Evolutionary conservation across 2,797 vertebrate genomes (phyloP).

Genomic region (Tolypeutes matacus): DNA sequence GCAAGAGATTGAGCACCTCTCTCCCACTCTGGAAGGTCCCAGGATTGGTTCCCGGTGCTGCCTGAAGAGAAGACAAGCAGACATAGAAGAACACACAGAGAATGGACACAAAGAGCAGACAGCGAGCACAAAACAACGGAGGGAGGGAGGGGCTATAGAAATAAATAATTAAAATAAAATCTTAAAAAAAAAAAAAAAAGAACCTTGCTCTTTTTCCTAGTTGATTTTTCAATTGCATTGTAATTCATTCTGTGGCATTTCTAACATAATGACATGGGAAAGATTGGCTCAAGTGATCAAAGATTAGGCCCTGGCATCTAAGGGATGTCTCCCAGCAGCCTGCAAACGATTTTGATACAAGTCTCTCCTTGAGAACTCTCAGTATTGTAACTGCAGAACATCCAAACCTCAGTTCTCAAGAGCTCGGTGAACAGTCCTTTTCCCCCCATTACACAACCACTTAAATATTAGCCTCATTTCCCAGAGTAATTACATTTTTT

Average conservation of each 20-base stretch:
- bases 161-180: too few species aligned
- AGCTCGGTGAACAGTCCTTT: neutral
- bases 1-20: too few species aligned
- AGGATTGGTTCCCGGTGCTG: too few species aligned
- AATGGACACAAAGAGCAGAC: too few species aligned
- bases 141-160: too few species aligned
- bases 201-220: neutral
- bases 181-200: too few species aligned
- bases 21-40: too few species aligned
- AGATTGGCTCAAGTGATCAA: neutral
- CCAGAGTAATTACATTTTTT: slow-evolving; percentile 64
- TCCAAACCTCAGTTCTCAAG: neutral
- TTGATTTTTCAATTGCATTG: neutral
- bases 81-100: too few species aligned
- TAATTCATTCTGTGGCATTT: neutral
- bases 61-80: too few species aligned
- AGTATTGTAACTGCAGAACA: neutral
- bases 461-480: slow-evolving; percentile 39
- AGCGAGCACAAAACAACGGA: too few species aligned
- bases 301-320: neutral
- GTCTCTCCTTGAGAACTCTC: neutral
- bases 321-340: too few species aligned
- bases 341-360: neutral
- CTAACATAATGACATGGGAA: neutral
- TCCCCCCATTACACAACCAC: neutral